phyloP scores from a whole-genome alignment of 2,113 vertebrate species.

The Bettongia penicillata region DNA sequence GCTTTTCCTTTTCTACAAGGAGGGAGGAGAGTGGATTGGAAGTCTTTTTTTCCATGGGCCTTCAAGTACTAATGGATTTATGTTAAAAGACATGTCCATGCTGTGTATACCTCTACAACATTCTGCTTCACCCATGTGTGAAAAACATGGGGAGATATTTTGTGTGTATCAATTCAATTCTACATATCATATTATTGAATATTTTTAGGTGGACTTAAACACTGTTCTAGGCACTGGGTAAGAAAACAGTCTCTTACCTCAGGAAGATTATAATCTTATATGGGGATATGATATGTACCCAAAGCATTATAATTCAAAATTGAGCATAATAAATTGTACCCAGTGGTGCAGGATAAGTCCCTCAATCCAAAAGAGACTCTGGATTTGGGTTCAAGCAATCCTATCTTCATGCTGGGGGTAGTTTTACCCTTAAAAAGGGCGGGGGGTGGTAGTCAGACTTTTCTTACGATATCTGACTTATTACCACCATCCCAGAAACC shows the following conservation, averaged over 20 bases:
- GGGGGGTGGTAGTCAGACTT: background rate
- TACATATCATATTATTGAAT: background rate
- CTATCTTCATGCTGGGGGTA: background rate
- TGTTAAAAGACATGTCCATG: slow-evolving; percentile 10
- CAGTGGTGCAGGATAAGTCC: background rate
- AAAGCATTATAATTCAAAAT: background rate
- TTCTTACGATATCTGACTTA: background rate
- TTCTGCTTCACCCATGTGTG: slow-evolving; percentile 52
- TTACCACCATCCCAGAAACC: background rate
- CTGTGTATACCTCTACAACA: background rate
- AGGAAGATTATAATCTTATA: background rate
- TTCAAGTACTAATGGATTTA: slow-evolving; percentile 38
- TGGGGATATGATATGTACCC: background rate
- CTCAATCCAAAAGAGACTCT: background rate
- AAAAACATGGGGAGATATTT: slow-evolving; percentile 50
- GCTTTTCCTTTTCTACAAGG: slow-evolving; percentile 13
- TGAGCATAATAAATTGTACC: background rate
- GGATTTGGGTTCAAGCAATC: background rate
- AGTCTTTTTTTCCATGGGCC: slow-evolving; percentile 19
- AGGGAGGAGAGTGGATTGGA: background rate
- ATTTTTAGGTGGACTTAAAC: background rate
- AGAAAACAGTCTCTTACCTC: background rate
- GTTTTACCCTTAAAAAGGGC: background rate
- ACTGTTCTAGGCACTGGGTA: background rate
- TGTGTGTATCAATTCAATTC: slow-evolving; percentile 44